Conservation (phyloP, 1,140 invertebrate genomes). For the Hyposmocoma kahamanoa region DNA sequence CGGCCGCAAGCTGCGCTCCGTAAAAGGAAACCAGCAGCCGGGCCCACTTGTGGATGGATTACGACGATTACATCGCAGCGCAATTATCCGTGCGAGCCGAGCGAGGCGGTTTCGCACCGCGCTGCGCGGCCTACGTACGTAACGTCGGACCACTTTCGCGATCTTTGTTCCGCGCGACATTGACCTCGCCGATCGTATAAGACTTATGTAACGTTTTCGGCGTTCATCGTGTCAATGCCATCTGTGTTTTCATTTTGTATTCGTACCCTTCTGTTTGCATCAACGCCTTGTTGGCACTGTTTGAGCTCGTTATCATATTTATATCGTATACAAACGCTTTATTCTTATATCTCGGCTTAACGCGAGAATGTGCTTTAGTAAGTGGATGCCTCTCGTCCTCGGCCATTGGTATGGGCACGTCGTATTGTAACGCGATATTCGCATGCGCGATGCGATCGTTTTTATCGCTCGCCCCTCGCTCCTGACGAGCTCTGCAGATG, state of each 20-base stretch:
- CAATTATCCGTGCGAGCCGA: slow-evolving; percentile 53
- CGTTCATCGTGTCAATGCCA: slow-evolving; percentile 39
- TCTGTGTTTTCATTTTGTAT: slow-evolving; percentile 16
- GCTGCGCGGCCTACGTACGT: slow-evolving; percentile 27
- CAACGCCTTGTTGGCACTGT: not conserved
- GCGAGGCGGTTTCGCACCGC: too few species aligned
- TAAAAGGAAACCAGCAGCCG: slow-evolving; percentile 54
- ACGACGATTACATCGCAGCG: slow-evolving; percentile 61
- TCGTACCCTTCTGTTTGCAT: too few species aligned
- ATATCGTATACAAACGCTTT: too few species aligned
- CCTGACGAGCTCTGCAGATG: slow-evolving; percentile 33
- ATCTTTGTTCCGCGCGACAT: slow-evolving; percentile 61
- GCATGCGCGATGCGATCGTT: slow-evolving; percentile 38
- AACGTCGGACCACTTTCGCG: slow-evolving; percentile 61
- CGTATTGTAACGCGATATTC: slow-evolving; percentile 30
- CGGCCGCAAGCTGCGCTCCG: slow-evolving; percentile 57
- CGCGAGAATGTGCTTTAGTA: slow-evolving; percentile 18
- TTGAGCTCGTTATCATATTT: slow-evolving; percentile 21
- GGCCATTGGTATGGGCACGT: slow-evolving; percentile 29
- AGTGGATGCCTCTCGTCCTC: slow-evolving; percentile 6
- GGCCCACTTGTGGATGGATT: slow-evolving; percentile 51
- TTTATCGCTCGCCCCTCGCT: slow-evolving; percentile 29
- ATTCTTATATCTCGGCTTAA: not conserved
- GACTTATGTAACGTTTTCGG: slow-evolving; percentile 57
- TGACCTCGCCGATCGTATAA: slow-evolving; percentile 39